A percentile compares a stretch with the other conserved stretches of the same genome.
Conservation (phyloP, 2,113 vertebrate species). For the Oxyruncus cristatus region DNA sequence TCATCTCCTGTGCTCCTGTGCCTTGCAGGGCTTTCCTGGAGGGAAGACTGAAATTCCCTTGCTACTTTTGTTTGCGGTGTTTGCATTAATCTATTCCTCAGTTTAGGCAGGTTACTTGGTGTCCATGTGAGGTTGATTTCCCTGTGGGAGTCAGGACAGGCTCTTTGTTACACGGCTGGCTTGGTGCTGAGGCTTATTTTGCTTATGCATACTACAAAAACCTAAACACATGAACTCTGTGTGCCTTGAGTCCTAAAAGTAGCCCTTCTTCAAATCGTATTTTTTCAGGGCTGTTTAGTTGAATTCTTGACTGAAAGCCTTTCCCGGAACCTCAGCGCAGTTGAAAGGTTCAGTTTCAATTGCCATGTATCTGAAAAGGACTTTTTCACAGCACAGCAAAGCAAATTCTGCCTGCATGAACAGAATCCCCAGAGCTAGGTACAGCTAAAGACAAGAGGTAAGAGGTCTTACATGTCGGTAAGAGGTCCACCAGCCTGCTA, state of each 20-base stretch:
- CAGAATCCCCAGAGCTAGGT: neutral
- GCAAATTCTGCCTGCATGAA: neutral
- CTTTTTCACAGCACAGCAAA: neutral
- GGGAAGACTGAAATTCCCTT: neutral
- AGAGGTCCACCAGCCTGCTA: neutral
- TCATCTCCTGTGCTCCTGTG: rapidly evolving
- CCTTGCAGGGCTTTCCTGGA: neutral
- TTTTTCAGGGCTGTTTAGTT: neutral
- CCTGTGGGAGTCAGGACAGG: neutral
- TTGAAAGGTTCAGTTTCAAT: neutral
- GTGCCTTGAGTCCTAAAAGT: neutral
- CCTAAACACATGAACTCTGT: neutral
- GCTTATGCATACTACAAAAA: neutral
- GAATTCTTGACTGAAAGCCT: neutral
- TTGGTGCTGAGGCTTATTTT: neutral
- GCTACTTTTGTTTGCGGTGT: neutral
- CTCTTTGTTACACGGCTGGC: neutral
- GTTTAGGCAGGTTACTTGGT: neutral
- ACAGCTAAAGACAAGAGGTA: neutral
- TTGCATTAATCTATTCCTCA: neutral
- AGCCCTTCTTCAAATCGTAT: neutral
- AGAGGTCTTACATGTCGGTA: too few species aligned
- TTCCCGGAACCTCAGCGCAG: neutral
- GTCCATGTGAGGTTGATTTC: neutral
- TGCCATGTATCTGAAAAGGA: neutral